Percentiles rank a stretch among this genome's conserved stretches.
Conservation (phyloP, 2,797 vertebrate species). For the Pelobates cultripes region DNA sequence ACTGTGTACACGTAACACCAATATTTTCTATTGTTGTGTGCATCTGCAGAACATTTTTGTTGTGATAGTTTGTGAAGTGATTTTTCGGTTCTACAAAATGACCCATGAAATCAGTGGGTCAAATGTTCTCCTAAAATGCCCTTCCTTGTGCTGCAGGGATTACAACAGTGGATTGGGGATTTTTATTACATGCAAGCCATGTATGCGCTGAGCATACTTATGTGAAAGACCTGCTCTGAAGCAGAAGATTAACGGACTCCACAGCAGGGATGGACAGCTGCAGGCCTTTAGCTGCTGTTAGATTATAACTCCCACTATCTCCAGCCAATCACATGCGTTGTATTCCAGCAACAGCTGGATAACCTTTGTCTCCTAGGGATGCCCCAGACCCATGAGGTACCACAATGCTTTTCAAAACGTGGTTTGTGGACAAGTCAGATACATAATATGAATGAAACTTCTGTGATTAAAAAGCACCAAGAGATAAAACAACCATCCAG, state of each 20-base stretch:
- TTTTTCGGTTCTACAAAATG: background rate
- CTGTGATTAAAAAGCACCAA: too few relatives aligned
- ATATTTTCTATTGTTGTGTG: too few relatives aligned
- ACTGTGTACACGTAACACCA: too few relatives aligned
- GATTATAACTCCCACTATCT: background rate
- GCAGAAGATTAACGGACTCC: background rate
- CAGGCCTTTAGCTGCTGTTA: background rate
- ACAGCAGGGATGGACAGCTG: background rate
- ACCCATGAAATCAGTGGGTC: background rate
- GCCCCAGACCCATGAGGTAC: too few relatives aligned
- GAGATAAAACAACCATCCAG: too few relatives aligned
- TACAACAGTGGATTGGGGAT: background rate
- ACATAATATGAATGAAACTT: too few relatives aligned
- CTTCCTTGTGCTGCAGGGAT: background rate
- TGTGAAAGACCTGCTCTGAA: background rate
- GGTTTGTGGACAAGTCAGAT: too few relatives aligned
- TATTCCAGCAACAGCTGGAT: background rate
- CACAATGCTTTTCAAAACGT: too few relatives aligned
- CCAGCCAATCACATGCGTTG: background rate
- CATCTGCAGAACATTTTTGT: too few relatives aligned
- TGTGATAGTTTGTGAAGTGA: background rate
- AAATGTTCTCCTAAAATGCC: background rate
- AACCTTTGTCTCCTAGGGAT: too few relatives aligned
- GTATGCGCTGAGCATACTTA: background rate
- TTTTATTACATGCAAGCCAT: background rate